These are phyloP conservation scores for Pterocles gutturalis DNA, from an alignment of 2,113 vertebrate species.

Conservation along the genomic window DNA sequence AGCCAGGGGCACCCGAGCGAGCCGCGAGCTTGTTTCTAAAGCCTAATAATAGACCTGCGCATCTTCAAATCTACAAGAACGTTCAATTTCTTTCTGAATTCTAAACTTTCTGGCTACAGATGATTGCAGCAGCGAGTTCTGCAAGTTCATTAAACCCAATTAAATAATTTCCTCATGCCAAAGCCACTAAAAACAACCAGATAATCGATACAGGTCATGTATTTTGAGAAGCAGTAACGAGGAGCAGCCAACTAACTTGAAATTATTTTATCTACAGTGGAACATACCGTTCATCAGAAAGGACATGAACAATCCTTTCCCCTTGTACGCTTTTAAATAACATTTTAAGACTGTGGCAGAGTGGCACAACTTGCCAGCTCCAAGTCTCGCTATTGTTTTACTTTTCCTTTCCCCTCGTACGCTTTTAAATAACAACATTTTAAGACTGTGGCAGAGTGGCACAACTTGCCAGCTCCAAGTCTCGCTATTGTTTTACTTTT, in stretches of 20 bases:
- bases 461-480: not conserved
- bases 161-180: not conserved
- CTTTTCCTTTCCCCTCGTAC: accelerated
- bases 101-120: not conserved
- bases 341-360: not conserved
- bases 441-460: too few species aligned
- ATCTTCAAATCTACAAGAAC: not conserved
- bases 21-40: not conserved
- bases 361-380: not conserved
- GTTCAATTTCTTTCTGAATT: not conserved
- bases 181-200: not conserved
- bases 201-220: accelerated
- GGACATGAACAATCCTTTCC: not conserved
- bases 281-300: not conserved
- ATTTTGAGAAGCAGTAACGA: not conserved
- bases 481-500: not conserved
- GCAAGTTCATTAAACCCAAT: not conserved
- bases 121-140: not conserved
- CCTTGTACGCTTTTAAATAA: accelerated
- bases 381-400: not conserved
- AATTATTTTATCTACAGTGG: not conserved
- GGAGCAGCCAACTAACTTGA: not conserved
- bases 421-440: not conserved
- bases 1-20: accelerated
- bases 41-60: accelerated